Percentiles rank a stretch among this genome's conserved stretches.
phyloP scores from a whole-genome alignment of 1,140 invertebrate species.

The roundworm (Caenorhabditis elegans) region DNA sequence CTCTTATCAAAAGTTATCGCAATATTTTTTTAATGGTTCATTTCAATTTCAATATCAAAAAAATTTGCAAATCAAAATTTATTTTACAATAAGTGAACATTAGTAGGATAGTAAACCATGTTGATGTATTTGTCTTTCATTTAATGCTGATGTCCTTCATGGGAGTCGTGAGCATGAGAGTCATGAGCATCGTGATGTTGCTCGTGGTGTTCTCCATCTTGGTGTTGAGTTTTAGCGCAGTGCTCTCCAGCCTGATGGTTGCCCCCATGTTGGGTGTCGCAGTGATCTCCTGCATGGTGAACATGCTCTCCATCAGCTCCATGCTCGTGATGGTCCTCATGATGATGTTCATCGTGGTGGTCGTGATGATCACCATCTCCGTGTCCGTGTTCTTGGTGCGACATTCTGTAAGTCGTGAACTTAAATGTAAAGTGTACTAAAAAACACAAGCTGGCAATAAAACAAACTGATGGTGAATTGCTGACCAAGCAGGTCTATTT shows the following conservation, averaged over 20 bases:
- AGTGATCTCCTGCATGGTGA: not conserved
- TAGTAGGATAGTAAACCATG: no score
- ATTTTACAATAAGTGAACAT: no score
- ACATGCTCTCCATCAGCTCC: not conserved
- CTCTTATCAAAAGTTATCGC: no score
- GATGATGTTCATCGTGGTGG: not conserved
- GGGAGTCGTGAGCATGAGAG: no score
- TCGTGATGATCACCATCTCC: not conserved
- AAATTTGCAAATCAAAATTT: no score
- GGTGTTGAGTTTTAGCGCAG: not conserved
- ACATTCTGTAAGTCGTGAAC: not conserved
- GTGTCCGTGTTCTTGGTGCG: slow-evolving; percentile 9
- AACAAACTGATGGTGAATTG: not conserved
- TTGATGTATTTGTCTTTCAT: not conserved
- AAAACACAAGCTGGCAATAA: not conserved
- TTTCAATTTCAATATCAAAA: no score
- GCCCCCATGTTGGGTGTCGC: not conserved
- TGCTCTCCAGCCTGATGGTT: slow-evolving; percentile 1
- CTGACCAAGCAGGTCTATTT: not conserved
- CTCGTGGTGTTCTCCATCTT: not conserved
- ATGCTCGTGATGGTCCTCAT: not conserved
- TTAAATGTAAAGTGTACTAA: not conserved
- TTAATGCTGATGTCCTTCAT: not conserved
- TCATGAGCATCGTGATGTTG: not conserved
- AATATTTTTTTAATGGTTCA: no score